Base-by-base conservation (phyloP, 1,140 invertebrate species). In the Plutomurus gul region DNA sequence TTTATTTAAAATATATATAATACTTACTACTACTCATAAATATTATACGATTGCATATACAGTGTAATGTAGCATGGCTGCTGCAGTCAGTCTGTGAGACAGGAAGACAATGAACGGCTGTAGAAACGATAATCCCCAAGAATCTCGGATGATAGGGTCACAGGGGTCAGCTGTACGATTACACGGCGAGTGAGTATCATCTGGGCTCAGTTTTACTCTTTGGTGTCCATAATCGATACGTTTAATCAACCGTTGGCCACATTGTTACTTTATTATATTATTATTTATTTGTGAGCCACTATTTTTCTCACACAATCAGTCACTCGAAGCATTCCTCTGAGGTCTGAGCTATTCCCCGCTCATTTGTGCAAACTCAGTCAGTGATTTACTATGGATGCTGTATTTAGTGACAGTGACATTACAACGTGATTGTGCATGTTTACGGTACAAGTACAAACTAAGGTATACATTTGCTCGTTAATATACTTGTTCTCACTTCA, bases 201-300 rank as follows among this genome's bases (percentile, higher is more conserved):
- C 36, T 39, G 70, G 70, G 37, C 16, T 20, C 18, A 72, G 36
- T 40, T 39, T 40, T 46, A 37, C 70, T 72, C 70, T 37, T 72
- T 72, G 70, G 70, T 72, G 70, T 72, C 70, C 70, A 72, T 72
- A 72, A 72, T 72, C 70, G 70, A 72, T 72, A 72, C 70, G 30
- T 72, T 72, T 72, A 72, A 72, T 72, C 70, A 43, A 72, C 36
- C 70, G 40, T 72, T 72, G 36, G 22, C 2, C 16, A 22, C 36
- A 72, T 72, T 39, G 40, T 56, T 8, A 43, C n/a, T n/a, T n/a
- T n/a, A n/a, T n/a, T n/a, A n/a, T 43, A 43, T 65, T 65, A 65
- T 65, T 65, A 65, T 65, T 65, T 65, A 65, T 33, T 65, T 25
- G 27, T 33, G 18, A 65, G 25, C 56, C 30, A 33, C 56, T 65